Evolutionary conservation across 1,140 invertebrate genomes (phyloP), one percentile per base, ranked within the genome.

Genomic region (Nephotettix cincticeps): DNA sequence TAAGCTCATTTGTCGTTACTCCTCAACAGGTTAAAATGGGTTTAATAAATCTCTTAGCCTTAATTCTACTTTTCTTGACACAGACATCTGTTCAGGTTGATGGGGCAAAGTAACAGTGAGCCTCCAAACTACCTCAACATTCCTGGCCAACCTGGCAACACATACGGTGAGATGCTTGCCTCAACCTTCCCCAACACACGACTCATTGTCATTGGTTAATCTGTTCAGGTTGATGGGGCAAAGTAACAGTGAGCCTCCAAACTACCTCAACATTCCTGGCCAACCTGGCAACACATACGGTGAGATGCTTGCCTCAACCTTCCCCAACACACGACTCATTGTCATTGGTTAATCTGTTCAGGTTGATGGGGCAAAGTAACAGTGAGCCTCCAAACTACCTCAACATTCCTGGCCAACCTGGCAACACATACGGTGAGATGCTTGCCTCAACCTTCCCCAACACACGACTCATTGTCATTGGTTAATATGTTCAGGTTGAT

Each of bases 241-340:
- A 19, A 54, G 23, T 54, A 4, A 11, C 13, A 19, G 47, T 54
- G 47, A 54, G 6, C 21, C 47, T 6, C 47, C 47, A 6, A 54
- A 19, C 19, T 54, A 14, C 19, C 47, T 54, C 17, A 67, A 45
- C 23, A 32, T 67, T 54, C 43, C 32, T 17, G 13, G 19, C 58
- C 68, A 40, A 2, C 30, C 68, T 40, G 19, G 67, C 21, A 69
- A 54, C 28, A 29, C 28, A 25, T 28, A 56, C 30, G 28, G 27
- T 6, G 68, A 70, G 17, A 25, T 70, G 1, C 13, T 70, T 3
- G n/a, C 68, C 1, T 40, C 68, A 0, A 25, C 68, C 4, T 61
- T 70, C 30, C 29, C 21, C n/a, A 70, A 70, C 27, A 70, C 68
- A 17, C 78, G 89, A 65, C 85, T 90, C 30, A 81, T 88, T 32